Conservation (phyloP, 2,113 vertebrate genomes). For the Phasianus colchicus region DNA sequence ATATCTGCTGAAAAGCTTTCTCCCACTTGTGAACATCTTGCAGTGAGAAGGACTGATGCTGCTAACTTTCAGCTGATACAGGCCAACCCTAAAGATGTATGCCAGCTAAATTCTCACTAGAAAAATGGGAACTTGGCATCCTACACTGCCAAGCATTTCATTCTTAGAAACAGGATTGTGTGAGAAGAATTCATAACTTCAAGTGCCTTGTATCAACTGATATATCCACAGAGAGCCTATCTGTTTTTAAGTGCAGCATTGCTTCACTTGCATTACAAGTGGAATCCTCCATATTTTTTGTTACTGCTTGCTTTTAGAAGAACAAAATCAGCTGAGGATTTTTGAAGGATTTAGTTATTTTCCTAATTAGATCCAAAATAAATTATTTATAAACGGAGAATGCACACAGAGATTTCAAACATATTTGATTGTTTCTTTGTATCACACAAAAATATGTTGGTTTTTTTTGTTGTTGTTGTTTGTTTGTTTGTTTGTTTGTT, state of each 20-base stretch:
- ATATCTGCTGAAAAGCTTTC: background rate
- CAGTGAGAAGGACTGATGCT: background rate
- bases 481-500: background rate
- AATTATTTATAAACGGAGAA: background rate
- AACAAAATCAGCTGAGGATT: background rate
- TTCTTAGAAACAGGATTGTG: constrained; percentile 5
- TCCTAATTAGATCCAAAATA: background rate
- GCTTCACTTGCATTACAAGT: background rate
- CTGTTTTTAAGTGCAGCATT: background rate
- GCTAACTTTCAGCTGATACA: background rate
- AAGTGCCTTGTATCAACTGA: background rate
- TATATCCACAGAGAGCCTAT: background rate
- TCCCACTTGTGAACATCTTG: background rate
- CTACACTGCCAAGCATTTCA: background rate
- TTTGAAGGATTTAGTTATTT: background rate
- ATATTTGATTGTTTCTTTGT: background rate
- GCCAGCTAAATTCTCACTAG: background rate
- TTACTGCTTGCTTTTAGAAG: background rate
- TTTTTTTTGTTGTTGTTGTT: background rate
- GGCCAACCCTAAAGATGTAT: background rate
- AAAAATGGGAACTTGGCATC: background rate
- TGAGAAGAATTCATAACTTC: background rate
- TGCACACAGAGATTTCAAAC: background rate
- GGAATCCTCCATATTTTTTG: background rate
- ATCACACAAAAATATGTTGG: background rate